A percentile compares a stretch with the other conserved stretches of the same genome.
Conservation (phyloP, 2,113 vertebrate genomes). For the Zosterops japonicus region DNA sequence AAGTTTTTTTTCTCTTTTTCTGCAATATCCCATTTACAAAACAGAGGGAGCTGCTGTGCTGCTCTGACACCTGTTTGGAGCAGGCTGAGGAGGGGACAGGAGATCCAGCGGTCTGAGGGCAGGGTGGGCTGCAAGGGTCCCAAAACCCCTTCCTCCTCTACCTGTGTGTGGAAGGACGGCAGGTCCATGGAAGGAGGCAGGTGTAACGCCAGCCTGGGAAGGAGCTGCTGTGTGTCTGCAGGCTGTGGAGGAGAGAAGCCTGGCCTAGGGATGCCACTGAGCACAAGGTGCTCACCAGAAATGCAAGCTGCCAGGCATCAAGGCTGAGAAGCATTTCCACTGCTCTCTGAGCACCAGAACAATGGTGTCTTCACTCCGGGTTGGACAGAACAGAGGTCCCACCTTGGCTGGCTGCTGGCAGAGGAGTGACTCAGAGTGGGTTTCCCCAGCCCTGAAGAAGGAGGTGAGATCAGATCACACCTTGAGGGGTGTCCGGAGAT, state of each 20-base stretch:
- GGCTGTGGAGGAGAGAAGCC: background rate
- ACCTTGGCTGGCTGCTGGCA: background rate
- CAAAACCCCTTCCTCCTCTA: background rate
- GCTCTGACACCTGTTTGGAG: background rate
- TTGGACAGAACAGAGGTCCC: background rate
- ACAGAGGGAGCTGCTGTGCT: constrained; percentile 64
- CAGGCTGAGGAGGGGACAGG: background rate
- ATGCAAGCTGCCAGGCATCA: accelerated
- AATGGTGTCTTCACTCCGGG: background rate
- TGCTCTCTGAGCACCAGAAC: background rate
- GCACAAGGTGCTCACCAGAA: background rate
- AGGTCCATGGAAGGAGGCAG: background rate
- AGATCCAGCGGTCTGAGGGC: background rate
- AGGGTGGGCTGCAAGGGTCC: background rate
- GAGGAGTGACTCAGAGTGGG: background rate
- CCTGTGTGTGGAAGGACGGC: background rate
- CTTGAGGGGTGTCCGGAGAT: background rate
- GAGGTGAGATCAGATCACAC: background rate
- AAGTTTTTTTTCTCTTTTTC: background rate
- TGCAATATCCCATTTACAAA: constrained; percentile 34
- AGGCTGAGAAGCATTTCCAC: background rate
- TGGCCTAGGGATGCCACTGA: background rate
- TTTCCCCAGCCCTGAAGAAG: background rate
- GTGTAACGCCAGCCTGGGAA: background rate
- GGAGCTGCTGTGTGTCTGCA: background rate